These are phyloP conservation scores for Carapus acus DNA, from an alignment of 2,797 vertebrate genomes.

Conservation along the genomic window DNA sequence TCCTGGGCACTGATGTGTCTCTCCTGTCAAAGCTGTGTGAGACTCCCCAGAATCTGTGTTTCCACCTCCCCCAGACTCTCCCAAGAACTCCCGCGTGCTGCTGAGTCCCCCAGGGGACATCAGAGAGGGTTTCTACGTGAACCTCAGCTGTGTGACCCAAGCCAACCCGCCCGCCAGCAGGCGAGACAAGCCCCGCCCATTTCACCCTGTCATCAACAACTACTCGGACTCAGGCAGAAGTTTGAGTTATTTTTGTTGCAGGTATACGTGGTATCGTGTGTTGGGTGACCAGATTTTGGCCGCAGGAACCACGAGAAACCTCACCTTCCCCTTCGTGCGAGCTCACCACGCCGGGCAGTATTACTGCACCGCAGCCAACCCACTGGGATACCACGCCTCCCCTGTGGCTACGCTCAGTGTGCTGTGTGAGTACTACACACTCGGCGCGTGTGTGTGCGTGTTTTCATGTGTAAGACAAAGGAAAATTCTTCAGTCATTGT, in stretches of 20 bases:
- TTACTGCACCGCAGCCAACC: constrained; percentile 69
- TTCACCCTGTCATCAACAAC: neutral
- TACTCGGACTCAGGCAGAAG: too few species aligned
- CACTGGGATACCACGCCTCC: constrained; percentile 66
- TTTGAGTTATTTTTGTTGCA: constrained; percentile 27
- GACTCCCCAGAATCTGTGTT: too few species aligned
- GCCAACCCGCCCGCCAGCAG: constrained; percentile 67
- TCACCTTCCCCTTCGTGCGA: constrained; percentile 61
- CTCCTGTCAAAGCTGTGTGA: too few species aligned
- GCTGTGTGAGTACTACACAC: constrained; percentile 66
- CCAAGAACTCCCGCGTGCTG: constrained; percentile 68
- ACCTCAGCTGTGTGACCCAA: constrained; percentile 66
- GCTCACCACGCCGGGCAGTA: constrained; percentile 70
- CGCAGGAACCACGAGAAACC: constrained; percentile 63
- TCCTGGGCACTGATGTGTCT: too few species aligned
- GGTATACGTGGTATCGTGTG: constrained; percentile 69
- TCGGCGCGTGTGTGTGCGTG: constrained; percentile 4
- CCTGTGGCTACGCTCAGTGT: constrained; percentile 58
- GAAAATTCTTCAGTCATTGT: too few species aligned
- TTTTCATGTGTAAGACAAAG: too few species aligned
- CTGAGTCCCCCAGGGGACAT: constrained; percentile 66
- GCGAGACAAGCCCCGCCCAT: constrained; percentile 18
- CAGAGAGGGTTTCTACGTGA: constrained; percentile 67
- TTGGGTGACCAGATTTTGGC: constrained; percentile 60
- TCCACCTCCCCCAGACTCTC: too few species aligned